These are phyloP conservation scores for Nasonia longicornis DNA, from an alignment of 1,140 invertebrate genomes.

Conservation along the genomic window DNA sequence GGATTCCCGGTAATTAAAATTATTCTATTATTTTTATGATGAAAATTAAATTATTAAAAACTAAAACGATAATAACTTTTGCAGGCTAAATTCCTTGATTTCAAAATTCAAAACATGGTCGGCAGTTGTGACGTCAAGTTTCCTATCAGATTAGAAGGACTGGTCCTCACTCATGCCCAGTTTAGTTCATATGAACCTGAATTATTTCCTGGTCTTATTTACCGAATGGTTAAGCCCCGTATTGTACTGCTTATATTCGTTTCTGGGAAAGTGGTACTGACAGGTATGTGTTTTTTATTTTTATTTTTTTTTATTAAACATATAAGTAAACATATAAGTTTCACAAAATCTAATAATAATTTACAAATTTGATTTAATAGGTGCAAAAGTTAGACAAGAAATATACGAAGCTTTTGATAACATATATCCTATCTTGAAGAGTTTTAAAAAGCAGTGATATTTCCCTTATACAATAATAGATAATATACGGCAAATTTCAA, in stretches of 20 bases:
- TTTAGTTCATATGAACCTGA: conserved; percentile 97
- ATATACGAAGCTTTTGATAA: conserved; percentile 99
- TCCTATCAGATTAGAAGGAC: conserved; percentile 96
- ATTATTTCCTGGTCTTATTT: conserved; percentile 98
- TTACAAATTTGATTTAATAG: conserved; percentile 66
- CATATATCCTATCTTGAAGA: conserved; percentile 99
- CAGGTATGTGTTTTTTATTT: conserved; percentile 71
- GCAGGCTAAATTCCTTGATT: conserved; percentile 98
- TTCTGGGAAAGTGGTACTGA: conserved; percentile 97
- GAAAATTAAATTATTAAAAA: neutral
- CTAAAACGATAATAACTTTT: conserved; percentile 33
- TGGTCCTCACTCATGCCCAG: conserved; percentile 96
- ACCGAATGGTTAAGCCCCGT: conserved; percentile 98
- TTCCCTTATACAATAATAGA: neutral
- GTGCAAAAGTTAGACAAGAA: conserved; percentile 97
- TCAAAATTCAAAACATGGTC: conserved; percentile 99
- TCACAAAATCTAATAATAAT: neutral
- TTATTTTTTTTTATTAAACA: neutral
- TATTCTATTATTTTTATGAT: neutral
- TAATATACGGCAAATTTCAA: conserved; percentile 5
- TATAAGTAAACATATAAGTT: neutral
- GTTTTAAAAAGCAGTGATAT: conserved; percentile 93
- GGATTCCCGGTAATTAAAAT: conserved; percentile 86
- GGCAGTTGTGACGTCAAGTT: conserved; percentile 99
- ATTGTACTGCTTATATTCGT: conserved; percentile 99